Conservation (phyloP, 2,797 vertebrate genomes). For the Lagodon rhomboides region DNA sequence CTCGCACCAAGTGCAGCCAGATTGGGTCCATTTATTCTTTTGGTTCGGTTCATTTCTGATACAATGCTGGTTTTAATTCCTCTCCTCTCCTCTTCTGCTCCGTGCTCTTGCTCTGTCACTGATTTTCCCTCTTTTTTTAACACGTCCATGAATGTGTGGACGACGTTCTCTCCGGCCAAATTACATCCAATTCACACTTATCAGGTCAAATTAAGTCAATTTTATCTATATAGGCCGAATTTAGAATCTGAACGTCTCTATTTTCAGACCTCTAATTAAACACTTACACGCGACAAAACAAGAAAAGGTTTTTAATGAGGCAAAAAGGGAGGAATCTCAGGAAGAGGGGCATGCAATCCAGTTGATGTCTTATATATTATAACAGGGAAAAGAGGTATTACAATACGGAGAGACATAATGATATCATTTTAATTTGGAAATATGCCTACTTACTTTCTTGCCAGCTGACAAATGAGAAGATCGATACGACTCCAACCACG, state of each 20-base stretch:
- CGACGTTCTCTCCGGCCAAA: constrained; percentile 24
- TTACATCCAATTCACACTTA: not conserved
- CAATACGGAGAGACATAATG: not conserved
- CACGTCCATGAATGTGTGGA: constrained; percentile 22
- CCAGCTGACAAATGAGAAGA: not conserved
- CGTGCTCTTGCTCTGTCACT: constrained; percentile 21
- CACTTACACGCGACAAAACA: not conserved
- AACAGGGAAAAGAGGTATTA: not conserved
- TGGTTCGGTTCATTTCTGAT: constrained; percentile 47
- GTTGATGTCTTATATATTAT: not conserved
- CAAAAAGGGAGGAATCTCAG: not conserved
- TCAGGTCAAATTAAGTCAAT: not conserved
- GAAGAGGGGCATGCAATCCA: not conserved
- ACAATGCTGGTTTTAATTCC: constrained; percentile 57
- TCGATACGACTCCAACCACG: too few relatives aligned
- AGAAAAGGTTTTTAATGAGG: not conserved
- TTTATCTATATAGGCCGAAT: not conserved
- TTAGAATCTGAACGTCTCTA: not conserved
- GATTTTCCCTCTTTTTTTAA: constrained; percentile 21
- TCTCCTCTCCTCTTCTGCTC: constrained; percentile 36
- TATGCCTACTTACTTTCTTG: not conserved
- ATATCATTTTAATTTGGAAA: not conserved
- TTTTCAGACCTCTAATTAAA: not conserved
- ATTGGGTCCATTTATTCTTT: constrained; percentile 73
- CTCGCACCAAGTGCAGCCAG: constrained; percentile 69